Percentiles rank a stretch among this genome's conserved stretches.
Conservation (phyloP, 1,140 invertebrate genomes). For the Euura saliciscinereae region DNA sequence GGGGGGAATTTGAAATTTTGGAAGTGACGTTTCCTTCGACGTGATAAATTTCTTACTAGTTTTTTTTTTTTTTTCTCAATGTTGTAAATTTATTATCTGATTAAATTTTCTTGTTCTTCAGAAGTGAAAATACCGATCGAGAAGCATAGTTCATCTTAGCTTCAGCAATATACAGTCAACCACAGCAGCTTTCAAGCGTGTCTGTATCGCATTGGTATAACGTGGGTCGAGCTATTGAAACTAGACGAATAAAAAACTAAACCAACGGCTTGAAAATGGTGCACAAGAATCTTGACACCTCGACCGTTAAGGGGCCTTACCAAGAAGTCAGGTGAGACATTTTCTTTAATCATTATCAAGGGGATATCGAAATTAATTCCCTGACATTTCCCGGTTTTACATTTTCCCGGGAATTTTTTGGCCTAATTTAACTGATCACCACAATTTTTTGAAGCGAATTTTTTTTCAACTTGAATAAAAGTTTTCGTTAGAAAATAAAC, state of each 20-base stretch:
- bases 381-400: background rate
- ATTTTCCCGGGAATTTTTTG: no score
- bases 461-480: no score
- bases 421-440: no score
- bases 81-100: background rate
- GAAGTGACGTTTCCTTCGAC: no score
- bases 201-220: background rate
- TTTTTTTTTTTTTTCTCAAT: background rate
- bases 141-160: background rate
- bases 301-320: slow-evolving; percentile 40
- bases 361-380: no score
- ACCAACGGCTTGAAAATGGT: slow-evolving; percentile 38
- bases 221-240: background rate
- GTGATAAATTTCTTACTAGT: background rate
- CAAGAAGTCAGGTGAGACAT: slow-evolving; percentile 44
- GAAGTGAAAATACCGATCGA: background rate
- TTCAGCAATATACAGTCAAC: background rate
- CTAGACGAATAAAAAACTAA: background rate
- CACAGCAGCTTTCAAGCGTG: background rate
- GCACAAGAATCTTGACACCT: slow-evolving; percentile 28
- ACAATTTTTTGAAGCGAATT: no score
- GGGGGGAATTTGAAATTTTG: background rate
- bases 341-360: background rate
- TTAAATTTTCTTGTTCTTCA: background rate
- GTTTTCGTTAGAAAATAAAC: no score